Base-by-base conservation (phyloP, 2,113 vertebrate genomes). In the Channa maculata region DNA sequence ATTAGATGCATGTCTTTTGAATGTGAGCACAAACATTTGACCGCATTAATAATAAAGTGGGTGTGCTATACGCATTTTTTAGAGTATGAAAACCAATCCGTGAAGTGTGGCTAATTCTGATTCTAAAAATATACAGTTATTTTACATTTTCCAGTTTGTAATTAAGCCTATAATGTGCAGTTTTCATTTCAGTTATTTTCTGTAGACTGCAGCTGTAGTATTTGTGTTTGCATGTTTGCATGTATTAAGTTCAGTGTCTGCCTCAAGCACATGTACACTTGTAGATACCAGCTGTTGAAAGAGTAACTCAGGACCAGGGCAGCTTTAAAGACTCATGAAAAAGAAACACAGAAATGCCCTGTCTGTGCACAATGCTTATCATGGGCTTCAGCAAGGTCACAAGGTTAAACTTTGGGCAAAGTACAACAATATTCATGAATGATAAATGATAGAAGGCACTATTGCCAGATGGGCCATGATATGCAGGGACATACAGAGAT, bases 241-340 rank as follows among this genome's bases (percentile, higher is more conserved):
- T 24, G 24, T 24, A 24, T 24, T 24, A 24, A 24, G 24, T 43
- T 59, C 10, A 64, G 37, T 33, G 43, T 41, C 53, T 62, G 44
- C 39, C 11, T 24, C 24, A 24, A 24, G 24, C 24, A 24, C 24
- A 38, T 53, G 52, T 60, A 65, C 39, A 48, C 37, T 61, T 52
- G 33, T 4, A 13, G 65, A 49, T 45, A 43, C 53, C 65, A 84
- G 74, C 66, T 81, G 79, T 52, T 75, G 51, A 65, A 39, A 70
- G 46, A 75, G 53, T 38, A 39, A 48, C 45, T 52, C 14, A 52
- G 69, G 52, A 54, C 55, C 24, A 37, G 54, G 58, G 63, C 81
- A 78, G 81, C 75, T 75, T 86, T 65, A 54, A 78, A 51, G 69
- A 74, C 57, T 81, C 65, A 81, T 81, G 78, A 75, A 58, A 65